These are phyloP conservation scores for Caenorhabditis auriculariae DNA, from an alignment of 2,888 invertebrate genomes.

Conservation along the genomic window DNA sequence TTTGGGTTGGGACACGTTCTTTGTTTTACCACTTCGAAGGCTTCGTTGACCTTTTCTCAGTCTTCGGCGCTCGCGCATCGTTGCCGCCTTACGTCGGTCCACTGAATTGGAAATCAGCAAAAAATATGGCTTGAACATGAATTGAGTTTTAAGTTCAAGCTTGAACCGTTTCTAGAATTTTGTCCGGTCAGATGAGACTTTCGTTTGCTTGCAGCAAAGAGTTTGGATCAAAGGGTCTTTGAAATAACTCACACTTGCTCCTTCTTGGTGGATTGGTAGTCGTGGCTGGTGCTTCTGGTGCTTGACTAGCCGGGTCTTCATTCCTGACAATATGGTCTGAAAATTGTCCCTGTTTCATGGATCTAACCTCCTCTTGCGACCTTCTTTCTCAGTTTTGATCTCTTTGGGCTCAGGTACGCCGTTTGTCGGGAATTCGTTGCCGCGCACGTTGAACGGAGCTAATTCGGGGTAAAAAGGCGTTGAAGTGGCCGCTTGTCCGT, in stretches of 20 bases:
- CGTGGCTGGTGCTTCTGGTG: background rate
- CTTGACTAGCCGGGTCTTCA: no score
- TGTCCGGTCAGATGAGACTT: no score
- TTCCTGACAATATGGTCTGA: no score
- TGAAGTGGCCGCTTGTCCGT: constrained; percentile 6
- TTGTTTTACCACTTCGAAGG: constrained; percentile 89
- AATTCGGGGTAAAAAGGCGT: constrained; percentile 18
- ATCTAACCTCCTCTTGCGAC: background rate
- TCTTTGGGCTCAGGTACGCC: background rate
- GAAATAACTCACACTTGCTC: constrained; percentile 28
- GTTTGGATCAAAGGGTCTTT: background rate
- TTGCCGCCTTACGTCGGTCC: constrained; percentile 94
- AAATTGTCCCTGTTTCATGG: no score
- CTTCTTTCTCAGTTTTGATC: background rate
- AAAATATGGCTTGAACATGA: background rate
- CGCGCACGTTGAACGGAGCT: constrained; percentile 7
- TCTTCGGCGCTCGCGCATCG: constrained; percentile 86
- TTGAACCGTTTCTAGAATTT: no score
- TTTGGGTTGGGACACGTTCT: constrained; percentile 92
- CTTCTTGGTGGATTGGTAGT: constrained; percentile 18
- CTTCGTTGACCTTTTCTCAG: constrained; percentile 96
- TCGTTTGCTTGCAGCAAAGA: no score
- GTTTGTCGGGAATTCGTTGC: background rate
- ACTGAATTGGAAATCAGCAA: constrained; percentile 70
- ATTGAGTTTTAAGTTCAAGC: no score